Base-by-base conservation (phyloP, 2,888 invertebrate genomes). In the Cantharis flavilabris region DNA sequence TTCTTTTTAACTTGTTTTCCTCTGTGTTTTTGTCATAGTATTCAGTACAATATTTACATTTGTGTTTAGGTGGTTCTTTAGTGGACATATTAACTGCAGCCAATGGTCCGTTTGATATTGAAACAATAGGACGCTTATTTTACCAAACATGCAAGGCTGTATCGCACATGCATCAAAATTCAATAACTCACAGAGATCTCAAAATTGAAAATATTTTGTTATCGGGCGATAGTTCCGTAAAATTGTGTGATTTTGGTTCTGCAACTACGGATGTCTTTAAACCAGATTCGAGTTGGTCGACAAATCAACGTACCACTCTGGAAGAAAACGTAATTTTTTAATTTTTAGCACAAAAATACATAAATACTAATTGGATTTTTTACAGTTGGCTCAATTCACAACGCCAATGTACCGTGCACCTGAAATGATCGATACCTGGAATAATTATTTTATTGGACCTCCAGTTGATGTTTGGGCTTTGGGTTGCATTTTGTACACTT, bases 351-450 rank as follows among this genome's bases (percentile, higher is more conserved):
- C 7, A 10, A 16, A 10, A 16, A 20, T 14, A 10, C 14, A 26
- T 9, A 75, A 16, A 26, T 13, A 26, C 9, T 76, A n/a, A 74
- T 16, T 69, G 69, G 0, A 64, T 9, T 71, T 11, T 72, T 69
- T 73, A 23, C 14, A 94, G 92, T 89, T 95, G 90, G 93, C 94
- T 67, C 92, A 92, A 85, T 93, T 92, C 84, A 96, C 97, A 20
- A 97, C 97, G 10, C 97, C 97, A 0, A 96, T 96, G 99, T 99
- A 99, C 89, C 92, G 99, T 86, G 96, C 99, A 0, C 99, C 99
- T 30, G 99, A 99, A 91, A 98, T 99, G 94, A 91, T 99, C 80
- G 98, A 99, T 87, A 96, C 98, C 4, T 99, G 99, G 96, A 97
- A 95, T 85, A 98, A 99, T 87, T 94, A 95, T 86, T 95, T 94